phyloP scores from a whole-genome alignment of 2,113 vertebrate species.

The Macrotis lagotis region DNA sequence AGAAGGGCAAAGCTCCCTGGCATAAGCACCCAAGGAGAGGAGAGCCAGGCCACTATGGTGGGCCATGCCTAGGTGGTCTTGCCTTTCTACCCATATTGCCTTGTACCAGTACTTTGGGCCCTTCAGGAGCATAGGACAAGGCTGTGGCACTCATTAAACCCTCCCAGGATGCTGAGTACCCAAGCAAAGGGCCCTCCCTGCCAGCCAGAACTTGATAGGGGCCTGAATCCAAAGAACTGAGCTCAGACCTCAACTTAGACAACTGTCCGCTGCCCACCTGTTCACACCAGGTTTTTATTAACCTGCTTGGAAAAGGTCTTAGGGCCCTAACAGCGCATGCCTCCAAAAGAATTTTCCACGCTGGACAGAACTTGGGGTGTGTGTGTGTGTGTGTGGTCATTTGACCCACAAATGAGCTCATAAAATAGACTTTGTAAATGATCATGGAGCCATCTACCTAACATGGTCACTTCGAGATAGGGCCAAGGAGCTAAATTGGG shows the following conservation, averaged over 20 bases:
- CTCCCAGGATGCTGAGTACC: not conserved
- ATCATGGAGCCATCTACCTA: not conserved
- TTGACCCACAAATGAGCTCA: not conserved
- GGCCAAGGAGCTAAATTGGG: not conserved
- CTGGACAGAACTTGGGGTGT: not conserved
- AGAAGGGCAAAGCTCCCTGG: not conserved
- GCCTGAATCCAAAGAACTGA: constrained; percentile 20
- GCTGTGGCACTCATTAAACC: too few relatives aligned
- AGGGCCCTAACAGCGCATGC: not conserved
- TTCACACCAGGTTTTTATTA: constrained; percentile 12
- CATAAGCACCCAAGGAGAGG: not conserved
- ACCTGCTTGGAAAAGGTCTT: constrained; percentile 12
- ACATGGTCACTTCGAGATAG: not conserved
- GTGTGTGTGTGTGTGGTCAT: not conserved
- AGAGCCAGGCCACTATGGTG: not conserved
- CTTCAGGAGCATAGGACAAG: not conserved
- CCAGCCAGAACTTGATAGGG: not conserved
- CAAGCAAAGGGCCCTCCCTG: not conserved
- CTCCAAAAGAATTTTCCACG: not conserved
- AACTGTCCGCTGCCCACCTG: not conserved
- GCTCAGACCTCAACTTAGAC: not conserved
- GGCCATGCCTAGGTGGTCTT: not conserved
- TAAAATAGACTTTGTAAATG: not conserved
- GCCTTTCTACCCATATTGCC: not conserved
- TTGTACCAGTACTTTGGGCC: not conserved